Base-by-base conservation (phyloP, 37 sponge, comb jelly and placozoan genomes). In the Bolinopsis microptera region DNA sequence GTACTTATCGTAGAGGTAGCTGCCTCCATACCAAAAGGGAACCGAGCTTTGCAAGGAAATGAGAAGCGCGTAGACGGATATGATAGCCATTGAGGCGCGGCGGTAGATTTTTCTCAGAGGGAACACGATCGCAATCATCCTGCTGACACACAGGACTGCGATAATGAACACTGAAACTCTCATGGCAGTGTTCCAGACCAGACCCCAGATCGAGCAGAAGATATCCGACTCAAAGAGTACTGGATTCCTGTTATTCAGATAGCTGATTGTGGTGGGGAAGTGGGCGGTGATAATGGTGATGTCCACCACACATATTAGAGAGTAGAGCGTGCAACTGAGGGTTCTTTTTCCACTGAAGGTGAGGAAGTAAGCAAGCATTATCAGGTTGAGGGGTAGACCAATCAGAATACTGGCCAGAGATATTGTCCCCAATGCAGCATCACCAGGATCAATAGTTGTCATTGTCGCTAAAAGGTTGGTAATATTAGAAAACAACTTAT, bases 211-310 rank as follows among this genome's bases (percentile, higher is more conserved):
- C 13, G 75, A 72, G 25, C 75, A 72, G 31, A 72, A 72, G 21
- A 72, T 2, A 28, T 72, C 31, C 5, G 26, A 30, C 5, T 3
- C 5, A 72, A 72, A 72, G 75, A 72, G 75, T 5, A 72, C 3
- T 3, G 75, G 75, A 30, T 72, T n/a, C 25, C 75, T n/a, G 75
- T 72, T 72, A 24, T 28, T 28, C 31, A 72, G 25, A 24, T 72
- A 72, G 31, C 75, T 72, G 5, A 72, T 8, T 8, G 75, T 72
- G 75, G 75, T 72, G n/a, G 75, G 75, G 75, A 72, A 30, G 18
- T 72, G 75, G 75, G 21, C 5, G 26, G 18, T 72, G 18, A 72
- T n/a, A 24, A 72, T 72, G 75, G 31, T n/a, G 75, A 30, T n/a
- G 31, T 72, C 75, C 26, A 72, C 75, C 3, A 72, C 75, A 72